A percentile compares a stretch with the other conserved stretches of the same genome.
Evolutionary conservation across 1,140 invertebrate genomes (phyloP).

Genomic region (Lineus longissimus): DNA sequence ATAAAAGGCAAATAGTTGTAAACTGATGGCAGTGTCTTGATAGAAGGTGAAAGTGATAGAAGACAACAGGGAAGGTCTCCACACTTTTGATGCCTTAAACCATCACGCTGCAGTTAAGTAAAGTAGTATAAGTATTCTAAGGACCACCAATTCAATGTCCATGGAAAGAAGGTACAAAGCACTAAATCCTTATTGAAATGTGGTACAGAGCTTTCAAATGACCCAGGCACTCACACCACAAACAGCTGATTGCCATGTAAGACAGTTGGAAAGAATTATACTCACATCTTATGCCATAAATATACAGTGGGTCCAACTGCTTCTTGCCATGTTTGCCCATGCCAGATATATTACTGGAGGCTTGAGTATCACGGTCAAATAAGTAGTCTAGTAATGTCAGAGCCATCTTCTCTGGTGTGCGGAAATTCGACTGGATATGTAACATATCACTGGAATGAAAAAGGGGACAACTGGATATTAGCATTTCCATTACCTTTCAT

Average conservation of each 20-base stretch:
- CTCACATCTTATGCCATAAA: conserved; percentile 59
- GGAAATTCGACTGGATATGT: conserved; percentile 59
- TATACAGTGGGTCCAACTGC: conserved; percentile 59
- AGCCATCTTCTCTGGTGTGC: conserved; percentile 60
- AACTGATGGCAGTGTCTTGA: too few species aligned
- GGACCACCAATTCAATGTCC: too few species aligned
- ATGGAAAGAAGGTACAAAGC: too few species aligned
- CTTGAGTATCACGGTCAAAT: conserved; percentile 58
- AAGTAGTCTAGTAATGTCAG: conserved; percentile 58
- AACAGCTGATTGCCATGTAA: not conserved
- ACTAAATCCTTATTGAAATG: too few species aligned
- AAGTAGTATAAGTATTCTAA: too few species aligned
- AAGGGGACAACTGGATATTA: not conserved
- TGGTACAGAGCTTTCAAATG: too few species aligned
- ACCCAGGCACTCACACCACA: too few species aligned
- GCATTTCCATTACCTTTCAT: too few species aligned
- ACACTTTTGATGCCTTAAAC: too few species aligned
- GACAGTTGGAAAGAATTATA: conserved; percentile 3
- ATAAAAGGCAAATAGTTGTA: not conserved
- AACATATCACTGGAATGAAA: conserved; percentile 55
- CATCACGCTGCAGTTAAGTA: too few species aligned
- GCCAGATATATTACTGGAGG: conserved; percentile 58
- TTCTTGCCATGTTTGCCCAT: conserved; percentile 59
- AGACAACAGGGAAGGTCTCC: too few species aligned
- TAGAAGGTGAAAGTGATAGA: too few species aligned